Conservation (phyloP, 2,888 invertebrate genomes). For the Drosophila limbata region DNA sequence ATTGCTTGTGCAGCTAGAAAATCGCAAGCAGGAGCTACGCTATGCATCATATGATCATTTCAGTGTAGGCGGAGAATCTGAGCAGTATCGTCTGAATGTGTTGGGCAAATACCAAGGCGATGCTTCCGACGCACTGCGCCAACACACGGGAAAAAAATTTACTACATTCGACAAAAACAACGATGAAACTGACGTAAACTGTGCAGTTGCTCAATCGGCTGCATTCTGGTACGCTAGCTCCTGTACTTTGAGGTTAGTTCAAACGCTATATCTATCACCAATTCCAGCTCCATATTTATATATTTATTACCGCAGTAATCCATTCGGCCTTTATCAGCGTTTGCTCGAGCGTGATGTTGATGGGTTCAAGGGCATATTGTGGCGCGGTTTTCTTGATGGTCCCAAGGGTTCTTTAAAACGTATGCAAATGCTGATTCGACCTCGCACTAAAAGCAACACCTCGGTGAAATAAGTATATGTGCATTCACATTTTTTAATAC, state of each 20-base stretch:
- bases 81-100: constrained; percentile 63
- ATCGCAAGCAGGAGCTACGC: constrained; percentile 60
- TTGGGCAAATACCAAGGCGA: constrained; percentile 61
- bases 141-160: constrained; percentile 64
- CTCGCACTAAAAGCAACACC: constrained; percentile 19
- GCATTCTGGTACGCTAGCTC: constrained; percentile 66
- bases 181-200: constrained; percentile 53
- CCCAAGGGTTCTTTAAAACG: constrained; percentile 68
- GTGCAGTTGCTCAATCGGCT: constrained; percentile 52
- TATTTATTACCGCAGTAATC: constrained; percentile 50
- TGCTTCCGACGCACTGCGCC: constrained; percentile 58
- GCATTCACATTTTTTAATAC: neutral
- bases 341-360: constrained; percentile 60
- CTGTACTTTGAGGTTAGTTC: constrained; percentile 59
- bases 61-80: constrained; percentile 61
- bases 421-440: constrained; percentile 65
- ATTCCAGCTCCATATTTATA: neutral
- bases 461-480: neutral
- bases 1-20: constrained; percentile 58
- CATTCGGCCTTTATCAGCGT: constrained; percentile 65
- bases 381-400: constrained; percentile 67
- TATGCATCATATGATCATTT: constrained; percentile 65
- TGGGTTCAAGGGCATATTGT: constrained; percentile 63
- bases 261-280: neutral
- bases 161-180: constrained; percentile 58